Percentiles rank a stretch among this genome's conserved stretches.
Evolutionary conservation across 2,113 vertebrate species (phyloP).

Genomic region (Spermophilus dauricus): DNA sequence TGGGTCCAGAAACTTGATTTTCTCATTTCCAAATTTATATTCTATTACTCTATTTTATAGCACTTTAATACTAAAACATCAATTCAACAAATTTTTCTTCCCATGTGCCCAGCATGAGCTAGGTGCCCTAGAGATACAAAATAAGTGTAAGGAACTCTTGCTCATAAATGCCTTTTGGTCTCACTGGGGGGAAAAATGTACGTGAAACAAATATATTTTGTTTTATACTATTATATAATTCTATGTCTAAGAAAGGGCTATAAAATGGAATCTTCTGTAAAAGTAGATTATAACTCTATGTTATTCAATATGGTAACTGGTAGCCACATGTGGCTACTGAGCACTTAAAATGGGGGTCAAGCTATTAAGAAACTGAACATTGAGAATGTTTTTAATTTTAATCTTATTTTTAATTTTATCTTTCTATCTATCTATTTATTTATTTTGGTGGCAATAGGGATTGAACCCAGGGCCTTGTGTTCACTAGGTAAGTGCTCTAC

Average conservation of each 20-base stretch:
- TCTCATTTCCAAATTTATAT: constrained; percentile 12
- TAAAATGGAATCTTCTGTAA: not conserved
- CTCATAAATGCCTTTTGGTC: not conserved
- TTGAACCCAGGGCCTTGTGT: not conserved
- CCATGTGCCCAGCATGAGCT: not conserved
- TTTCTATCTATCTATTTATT: too few relatives aligned
- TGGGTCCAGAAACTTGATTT: not conserved
- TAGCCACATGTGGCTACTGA: not conserved
- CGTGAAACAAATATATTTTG: not conserved
- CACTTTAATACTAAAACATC: not conserved
- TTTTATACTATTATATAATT: not conserved
- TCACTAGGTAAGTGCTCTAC: not conserved
- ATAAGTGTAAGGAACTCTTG: not conserved
- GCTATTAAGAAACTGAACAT: not conserved
- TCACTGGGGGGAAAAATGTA: not conserved
- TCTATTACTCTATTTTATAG: not conserved
- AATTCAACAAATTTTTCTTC: not conserved
- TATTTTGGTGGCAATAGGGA: not conserved
- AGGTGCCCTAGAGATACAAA: not conserved
- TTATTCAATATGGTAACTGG: not conserved
- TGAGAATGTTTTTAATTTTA: not conserved
- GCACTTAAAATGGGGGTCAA: not conserved
- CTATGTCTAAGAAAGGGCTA: not conserved
- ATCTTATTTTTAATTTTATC: too few relatives aligned
- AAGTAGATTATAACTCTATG: not conserved